Evolutionary conservation across 1,140 invertebrate species (phyloP), one percentile per base, ranked within the genome.

Genomic region (Brachionus rubens): DNA sequence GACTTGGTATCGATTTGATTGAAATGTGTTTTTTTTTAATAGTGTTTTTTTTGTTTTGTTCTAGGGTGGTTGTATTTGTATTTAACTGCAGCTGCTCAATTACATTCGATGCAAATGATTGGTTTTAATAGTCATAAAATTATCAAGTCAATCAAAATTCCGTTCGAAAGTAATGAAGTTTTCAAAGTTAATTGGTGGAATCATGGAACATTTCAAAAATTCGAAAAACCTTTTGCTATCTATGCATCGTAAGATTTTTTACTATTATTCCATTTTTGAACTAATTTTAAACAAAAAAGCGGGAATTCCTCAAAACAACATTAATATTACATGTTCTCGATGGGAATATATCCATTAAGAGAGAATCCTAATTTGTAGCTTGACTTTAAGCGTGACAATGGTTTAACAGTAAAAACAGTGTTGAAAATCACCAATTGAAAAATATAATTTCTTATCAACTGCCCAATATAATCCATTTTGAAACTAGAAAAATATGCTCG

Each of bases 91-190:
- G 72, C 72, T 16, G 48, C 72, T 12, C 72, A 75, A 21, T 30
- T 75, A 3, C 72, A 75, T 75, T 36, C 72, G 33, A 24, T 75
- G 33, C 48, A 75, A 47, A 54, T 28, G 41, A 56, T 75, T 47
- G 33, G 48, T 41, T 46, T 16, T 47, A 75, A 75, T 26, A 33
- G 41, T 19, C 36, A 54, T 10, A 41, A 59, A 24, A 75, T 54
- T 41, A 10, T 75, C 26, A 54, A 75, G 26, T 28, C 50, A 21
- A 54, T 75, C 14, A 54, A 54, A 46, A 54, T 54, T 1, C 48
- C 72, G 19, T 75, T 75, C 28, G 72, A 75, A 40, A 54, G 48
- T 19, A 75, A 75, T 75, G 72, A 75, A 33, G 72, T 59, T 12
- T 75, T 75, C 19, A 54, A 48, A 46, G 72, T 75, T 9, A 54